These are phyloP conservation scores for Schizopygopsis pylzovi DNA, from an alignment of 2,797 vertebrate genomes.

Conservation along the genomic window DNA sequence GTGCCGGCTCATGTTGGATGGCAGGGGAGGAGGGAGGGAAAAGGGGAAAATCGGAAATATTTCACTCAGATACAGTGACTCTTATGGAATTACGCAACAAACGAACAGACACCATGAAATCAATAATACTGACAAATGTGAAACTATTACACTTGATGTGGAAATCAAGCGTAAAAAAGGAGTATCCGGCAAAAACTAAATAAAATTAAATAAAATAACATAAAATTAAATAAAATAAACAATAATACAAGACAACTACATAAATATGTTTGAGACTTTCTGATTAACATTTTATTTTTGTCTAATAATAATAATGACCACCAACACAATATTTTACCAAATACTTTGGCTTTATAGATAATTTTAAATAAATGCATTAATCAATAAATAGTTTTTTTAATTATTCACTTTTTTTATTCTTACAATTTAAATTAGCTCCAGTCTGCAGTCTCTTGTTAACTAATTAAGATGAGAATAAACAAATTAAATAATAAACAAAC, in stretches of 20 bases:
- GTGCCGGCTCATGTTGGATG: conserved; percentile 9
- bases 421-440: not conserved
- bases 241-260: no score
- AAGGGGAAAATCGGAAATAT: not conserved
- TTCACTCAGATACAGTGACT: not conserved
- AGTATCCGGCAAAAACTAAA: not conserved
- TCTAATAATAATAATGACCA: no score
- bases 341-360: no score
- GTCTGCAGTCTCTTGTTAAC: not conserved
- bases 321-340: no score
- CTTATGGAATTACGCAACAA: conserved; percentile 6
- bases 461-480: not conserved
- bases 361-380: no score
- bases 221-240: no score
- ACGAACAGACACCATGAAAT: not conserved
- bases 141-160: not conserved
- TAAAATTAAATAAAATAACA: no score
- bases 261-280: not conserved
- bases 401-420: no score
- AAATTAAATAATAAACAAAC: no score
- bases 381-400: not conserved
- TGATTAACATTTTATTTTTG: no score
- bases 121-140: not conserved
- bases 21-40: not conserved
- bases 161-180: not conserved